Conservation (phyloP, 2,888 invertebrate species). For the Uloborus plumipes region DNA sequence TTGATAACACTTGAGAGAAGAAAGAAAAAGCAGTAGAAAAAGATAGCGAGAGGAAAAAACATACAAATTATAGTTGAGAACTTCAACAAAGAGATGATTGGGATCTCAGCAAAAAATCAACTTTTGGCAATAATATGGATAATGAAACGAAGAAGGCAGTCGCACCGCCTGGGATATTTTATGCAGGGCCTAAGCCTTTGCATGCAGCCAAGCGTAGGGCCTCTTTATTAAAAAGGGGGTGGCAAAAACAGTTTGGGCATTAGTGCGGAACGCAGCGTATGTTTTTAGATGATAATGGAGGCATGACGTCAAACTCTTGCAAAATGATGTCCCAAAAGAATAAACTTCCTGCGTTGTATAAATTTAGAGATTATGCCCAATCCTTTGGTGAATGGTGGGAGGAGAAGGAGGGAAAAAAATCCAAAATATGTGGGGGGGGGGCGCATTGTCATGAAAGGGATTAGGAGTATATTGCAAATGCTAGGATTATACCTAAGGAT, state of each 20-base stretch:
- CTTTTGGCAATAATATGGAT: constrained; percentile 40
- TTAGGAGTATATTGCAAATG: constrained; percentile 55
- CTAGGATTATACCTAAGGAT: constrained; percentile 45
- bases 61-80: neutral
- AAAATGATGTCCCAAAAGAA: constrained; percentile 60
- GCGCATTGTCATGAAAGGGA: constrained; percentile 45
- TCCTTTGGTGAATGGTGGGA: constrained; percentile 42
- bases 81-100: constrained; percentile 13
- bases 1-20: constrained; percentile 1
- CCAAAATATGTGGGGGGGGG: constrained; percentile 26
- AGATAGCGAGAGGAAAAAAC: neutral
- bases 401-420: constrained; percentile 24
- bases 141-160: constrained; percentile 23
- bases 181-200: constrained; percentile 21
- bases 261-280: constrained; percentile 40
- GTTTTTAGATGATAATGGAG: constrained; percentile 58
- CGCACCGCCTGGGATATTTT: constrained; percentile 35
- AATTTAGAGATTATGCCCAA: constrained; percentile 57
- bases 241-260: constrained; percentile 43
- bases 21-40: constrained; percentile 1
- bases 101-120: constrained; percentile 8
- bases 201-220: constrained; percentile 19
- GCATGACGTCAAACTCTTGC: constrained; percentile 55
- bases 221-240: constrained; percentile 40
- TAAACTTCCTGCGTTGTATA: constrained; percentile 52